Percentiles rank a stretch among this genome's conserved stretches.
These are phyloP conservation scores for Lindbergichthys nudifrons DNA, from an alignment of 2,797 vertebrate genomes.

Conservation along the genomic window DNA sequence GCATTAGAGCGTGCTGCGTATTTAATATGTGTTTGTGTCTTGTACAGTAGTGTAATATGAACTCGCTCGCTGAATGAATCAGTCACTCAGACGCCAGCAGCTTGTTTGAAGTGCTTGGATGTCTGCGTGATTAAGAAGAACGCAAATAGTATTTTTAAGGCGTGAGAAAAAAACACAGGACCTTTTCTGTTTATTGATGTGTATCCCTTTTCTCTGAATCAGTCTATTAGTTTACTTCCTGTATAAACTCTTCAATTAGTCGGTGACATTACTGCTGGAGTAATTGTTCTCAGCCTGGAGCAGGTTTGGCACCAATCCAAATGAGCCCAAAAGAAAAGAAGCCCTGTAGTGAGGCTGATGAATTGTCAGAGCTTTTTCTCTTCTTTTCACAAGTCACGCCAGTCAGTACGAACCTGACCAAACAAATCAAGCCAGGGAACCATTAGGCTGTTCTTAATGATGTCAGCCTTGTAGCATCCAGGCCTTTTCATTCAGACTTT, in stretches of 20 bases:
- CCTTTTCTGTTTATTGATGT: slow-evolving; percentile 19
- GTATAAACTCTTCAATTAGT: slow-evolving; percentile 50
- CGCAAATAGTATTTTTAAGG: slow-evolving; percentile 8
- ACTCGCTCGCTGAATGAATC: slow-evolving; percentile 48
- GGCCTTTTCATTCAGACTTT: slow-evolving; percentile 56
- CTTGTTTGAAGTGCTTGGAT: slow-evolving; percentile 48
- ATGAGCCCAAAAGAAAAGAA: slow-evolving; percentile 57
- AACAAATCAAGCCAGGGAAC: slow-evolving; percentile 67
- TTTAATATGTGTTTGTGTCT: slow-evolving; percentile 63
- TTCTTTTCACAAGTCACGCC: slow-evolving; percentile 32
- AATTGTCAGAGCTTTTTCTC: slow-evolving; percentile 22
- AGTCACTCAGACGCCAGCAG: slow-evolving; percentile 52
- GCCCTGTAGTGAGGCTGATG: slow-evolving; percentile 44
- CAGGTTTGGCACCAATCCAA: slow-evolving; percentile 58
- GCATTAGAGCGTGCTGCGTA: slow-evolving; percentile 35
- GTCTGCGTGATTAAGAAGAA: slow-evolving; percentile 45
- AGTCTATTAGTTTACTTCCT: slow-evolving; percentile 35
- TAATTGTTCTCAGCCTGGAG: slow-evolving; percentile 65
- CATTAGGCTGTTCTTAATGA: slow-evolving; percentile 72
- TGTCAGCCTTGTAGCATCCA: slow-evolving; percentile 63
- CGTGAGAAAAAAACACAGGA: slow-evolving; percentile 4
- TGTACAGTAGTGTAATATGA: slow-evolving; percentile 60
- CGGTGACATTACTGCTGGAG: slow-evolving; percentile 38
- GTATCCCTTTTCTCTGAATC: slow-evolving; percentile 27
- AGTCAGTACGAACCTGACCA: slow-evolving; percentile 46